Evolutionary conservation across 2,888 invertebrate species (phyloP), one percentile per base, ranked within the genome.

Genomic region (Euplagia quadripunctaria): DNA sequence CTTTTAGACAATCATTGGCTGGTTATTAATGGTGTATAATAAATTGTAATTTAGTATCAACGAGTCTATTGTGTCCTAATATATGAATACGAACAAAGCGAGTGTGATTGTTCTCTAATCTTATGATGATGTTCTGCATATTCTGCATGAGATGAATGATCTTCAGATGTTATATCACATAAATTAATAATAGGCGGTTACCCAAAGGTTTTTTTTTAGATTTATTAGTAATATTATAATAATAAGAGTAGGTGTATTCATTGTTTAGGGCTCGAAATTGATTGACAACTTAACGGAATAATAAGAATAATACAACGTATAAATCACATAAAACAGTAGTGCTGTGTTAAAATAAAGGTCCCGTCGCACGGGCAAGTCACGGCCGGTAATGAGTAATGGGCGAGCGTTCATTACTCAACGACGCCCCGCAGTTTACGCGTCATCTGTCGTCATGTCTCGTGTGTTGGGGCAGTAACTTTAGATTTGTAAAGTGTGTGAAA

Each of bases 361-460:
- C 82, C 85, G 88, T 88, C 90, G 89, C 90, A 89, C 88, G 85
- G 85, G 86, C 91, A 85, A 91, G 91, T 92, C 92, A 92, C 90
- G 87, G 87, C 84, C 82, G 76, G 92, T 92, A 91, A 91, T 92
- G 91, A 91, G 91, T 89, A 90, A 90, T 91, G 90, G 87, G 85
- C 82, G 82, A 85, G 78, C 86, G 88, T 91, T 93, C 94, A 94
- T 94, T 94, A 93, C 91, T 94, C 94, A 93, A 86, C 78, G 88
- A 89, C 92, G 89, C 91, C 92, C 91, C 89, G 89, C 87, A 91
- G 92, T 90, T 92, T 89, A 90, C 89, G 87, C 88, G 90, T 92
- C 91, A 92, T 92, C 93, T 93, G 93, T 93, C 94, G 90, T 88
- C 92, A 88, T 84, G 77, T 86, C 78, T 79, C 76, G 80, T 82